A percentile compares a stretch with the other conserved stretches of the same genome.
These are phyloP conservation scores for Amphiprion percula DNA, from an alignment of 2,113 vertebrate species.

Conservation along the genomic window DNA sequence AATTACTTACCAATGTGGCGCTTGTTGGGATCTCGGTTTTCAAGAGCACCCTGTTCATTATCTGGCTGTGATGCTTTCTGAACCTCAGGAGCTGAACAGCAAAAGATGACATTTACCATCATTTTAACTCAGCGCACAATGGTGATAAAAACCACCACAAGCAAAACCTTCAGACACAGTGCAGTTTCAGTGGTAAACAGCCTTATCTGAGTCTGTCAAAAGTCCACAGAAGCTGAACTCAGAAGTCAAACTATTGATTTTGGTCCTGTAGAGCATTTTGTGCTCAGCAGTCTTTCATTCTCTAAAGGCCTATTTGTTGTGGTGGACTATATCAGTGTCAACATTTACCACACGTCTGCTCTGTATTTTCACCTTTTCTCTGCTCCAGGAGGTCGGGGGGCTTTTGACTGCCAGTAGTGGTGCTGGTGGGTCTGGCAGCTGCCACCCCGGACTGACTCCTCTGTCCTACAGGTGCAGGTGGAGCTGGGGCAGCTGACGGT, in stretches of 20 bases:
- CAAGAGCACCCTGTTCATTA: constrained; percentile 88
- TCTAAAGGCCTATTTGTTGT: background rate
- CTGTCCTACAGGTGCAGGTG: constrained; percentile 85
- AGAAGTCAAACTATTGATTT: background rate
- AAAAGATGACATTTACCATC: background rate
- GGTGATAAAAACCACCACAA: background rate
- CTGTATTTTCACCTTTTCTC: constrained; percentile 86
- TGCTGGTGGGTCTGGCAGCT: constrained; percentile 80
- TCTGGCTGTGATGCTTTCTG: constrained; percentile 89
- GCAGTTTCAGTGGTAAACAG: background rate
- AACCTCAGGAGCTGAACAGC: constrained; percentile 85
- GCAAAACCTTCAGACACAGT: background rate
- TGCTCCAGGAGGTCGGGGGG: constrained; percentile 90
- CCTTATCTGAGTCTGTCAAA: background rate
- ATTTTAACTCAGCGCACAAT: background rate
- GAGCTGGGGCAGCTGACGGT: constrained; percentile 77
- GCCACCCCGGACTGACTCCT: constrained; percentile 83
- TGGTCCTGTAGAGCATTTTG: background rate
- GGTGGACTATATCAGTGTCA: background rate
- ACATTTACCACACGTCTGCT: background rate
- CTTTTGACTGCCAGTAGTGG: constrained; percentile 85
- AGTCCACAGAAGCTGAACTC: background rate
- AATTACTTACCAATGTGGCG: constrained; percentile 87
- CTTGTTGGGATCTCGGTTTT: constrained; percentile 86
- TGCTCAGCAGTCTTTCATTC: background rate